Base-by-base conservation (phyloP, 2,113 vertebrate genomes). In the Hirundichthys speculiger region DNA sequence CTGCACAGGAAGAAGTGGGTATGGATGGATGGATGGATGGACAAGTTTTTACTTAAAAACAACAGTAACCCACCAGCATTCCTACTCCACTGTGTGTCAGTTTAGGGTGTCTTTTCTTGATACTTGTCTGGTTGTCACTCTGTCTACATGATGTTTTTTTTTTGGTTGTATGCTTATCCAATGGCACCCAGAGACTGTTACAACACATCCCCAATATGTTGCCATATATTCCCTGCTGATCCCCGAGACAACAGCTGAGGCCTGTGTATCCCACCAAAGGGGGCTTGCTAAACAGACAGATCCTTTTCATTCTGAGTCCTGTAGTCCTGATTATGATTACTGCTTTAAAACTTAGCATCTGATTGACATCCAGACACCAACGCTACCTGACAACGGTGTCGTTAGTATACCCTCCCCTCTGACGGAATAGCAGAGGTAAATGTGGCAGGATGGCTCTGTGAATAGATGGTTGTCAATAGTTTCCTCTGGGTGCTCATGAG, bases 191-290 rank as follows among this genome's bases (percentile, higher is more conserved):
- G n/a, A n/a, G n/a, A n/a, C n/a, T n/a, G n/a, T n/a, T n/a, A n/a
- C n/a, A n/a, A n/a, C n/a, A n/a, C n/a, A n/a, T n/a, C n/a, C n/a
- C n/a, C 53, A 55, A 50, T 46, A 45, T 75, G 80, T 65, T 51
- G n/a, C 56, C 58, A 3, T 84, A 83, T 86, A 84, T 2, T 38
- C 46, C 70, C 73, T 50, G 75, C 67, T 66, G 76, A 56, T 84
- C 71, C 58, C 34, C 42, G 9, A 55, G 63, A 69, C 52, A 60
- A 46, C 5, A n/a, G 30, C 48, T 51, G 61, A 62, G 58, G 21
- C 56, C 43, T 22, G 30, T 22, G 30, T n/a, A 16, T 54, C 62
- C 74, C 46, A n/a, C 41, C 5, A n/a, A 16, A 57, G 25, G 51
- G 69, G 54, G 62, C 57, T 43, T 39, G 49, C 64, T 52, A 66